Conservation (phyloP, 2,113 vertebrate species). For the Diphyllodes magnificus region DNA sequence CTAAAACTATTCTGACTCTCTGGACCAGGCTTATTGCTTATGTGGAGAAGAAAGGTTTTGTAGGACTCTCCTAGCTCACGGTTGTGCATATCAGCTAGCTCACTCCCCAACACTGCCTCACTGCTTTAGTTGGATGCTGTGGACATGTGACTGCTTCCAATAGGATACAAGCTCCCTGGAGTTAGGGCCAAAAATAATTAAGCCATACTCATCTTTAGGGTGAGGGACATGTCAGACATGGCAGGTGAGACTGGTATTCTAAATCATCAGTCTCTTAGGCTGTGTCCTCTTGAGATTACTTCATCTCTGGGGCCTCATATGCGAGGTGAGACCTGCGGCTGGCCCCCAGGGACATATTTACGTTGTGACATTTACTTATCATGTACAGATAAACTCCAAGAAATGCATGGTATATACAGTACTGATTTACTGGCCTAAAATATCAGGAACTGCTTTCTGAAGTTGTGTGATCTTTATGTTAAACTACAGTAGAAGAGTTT, state of each 20-base stretch:
- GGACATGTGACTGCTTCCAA: accelerated
- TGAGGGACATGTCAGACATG: background rate
- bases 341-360: background rate
- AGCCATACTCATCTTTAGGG: background rate
- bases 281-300: background rate
- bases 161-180: background rate
- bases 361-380: background rate
- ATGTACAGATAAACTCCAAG: background rate
- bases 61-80: background rate
- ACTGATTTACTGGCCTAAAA: background rate
- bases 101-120: background rate
- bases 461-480: background rate
- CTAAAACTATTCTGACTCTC: too few relatives aligned
- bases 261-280: background rate
- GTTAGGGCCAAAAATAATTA: background rate
- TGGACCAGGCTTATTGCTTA: background rate
- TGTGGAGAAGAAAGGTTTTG: background rate
- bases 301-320: background rate
- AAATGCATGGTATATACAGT: background rate
- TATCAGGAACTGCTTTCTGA: background rate
- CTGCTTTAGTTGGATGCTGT: background rate
- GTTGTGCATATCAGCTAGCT: background rate
- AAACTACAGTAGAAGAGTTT: background rate
- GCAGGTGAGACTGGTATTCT: background rate
- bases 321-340: background rate